These are phyloP conservation scores for Brachionus paranguensis DNA, from an alignment of 1,140 invertebrate species.

Conservation along the genomic window DNA sequence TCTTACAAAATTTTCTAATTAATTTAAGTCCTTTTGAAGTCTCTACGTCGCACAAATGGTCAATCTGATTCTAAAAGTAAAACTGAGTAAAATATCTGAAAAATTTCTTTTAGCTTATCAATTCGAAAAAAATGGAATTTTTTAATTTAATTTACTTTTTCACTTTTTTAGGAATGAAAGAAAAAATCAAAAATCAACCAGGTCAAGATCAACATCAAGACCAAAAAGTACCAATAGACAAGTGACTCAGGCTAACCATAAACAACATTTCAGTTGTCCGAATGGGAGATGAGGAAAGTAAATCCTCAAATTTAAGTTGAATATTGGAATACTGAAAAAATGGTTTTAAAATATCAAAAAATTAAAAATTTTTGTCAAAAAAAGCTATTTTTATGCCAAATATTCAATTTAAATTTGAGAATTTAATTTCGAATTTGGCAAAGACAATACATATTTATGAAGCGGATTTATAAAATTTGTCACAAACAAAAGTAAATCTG, in stretches of 20 bases:
- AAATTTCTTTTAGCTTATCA: no score
- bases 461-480: background rate
- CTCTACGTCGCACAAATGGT: no score
- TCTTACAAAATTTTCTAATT: no score
- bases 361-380: no score
- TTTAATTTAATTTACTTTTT: no score
- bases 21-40: no score
- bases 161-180: background rate
- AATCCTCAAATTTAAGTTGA: background rate
- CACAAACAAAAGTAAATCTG: background rate
- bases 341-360: background rate
- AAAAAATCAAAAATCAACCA: background rate
- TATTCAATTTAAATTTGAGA: background rate
- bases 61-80: no score
- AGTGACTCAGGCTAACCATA: background rate
- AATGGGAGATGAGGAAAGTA: conserved; percentile 18
- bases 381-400: background rate
- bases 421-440: background rate
- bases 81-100: no score
- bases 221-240: background rate
- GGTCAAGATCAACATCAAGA: background rate
- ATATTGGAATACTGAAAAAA: background rate
- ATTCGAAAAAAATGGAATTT: no score
- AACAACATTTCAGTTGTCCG: background rate
- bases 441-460: background rate